These are phyloP conservation scores for Oasisia sp. DNA, from an alignment of 2,888 invertebrate species.

Conservation along the genomic window DNA sequence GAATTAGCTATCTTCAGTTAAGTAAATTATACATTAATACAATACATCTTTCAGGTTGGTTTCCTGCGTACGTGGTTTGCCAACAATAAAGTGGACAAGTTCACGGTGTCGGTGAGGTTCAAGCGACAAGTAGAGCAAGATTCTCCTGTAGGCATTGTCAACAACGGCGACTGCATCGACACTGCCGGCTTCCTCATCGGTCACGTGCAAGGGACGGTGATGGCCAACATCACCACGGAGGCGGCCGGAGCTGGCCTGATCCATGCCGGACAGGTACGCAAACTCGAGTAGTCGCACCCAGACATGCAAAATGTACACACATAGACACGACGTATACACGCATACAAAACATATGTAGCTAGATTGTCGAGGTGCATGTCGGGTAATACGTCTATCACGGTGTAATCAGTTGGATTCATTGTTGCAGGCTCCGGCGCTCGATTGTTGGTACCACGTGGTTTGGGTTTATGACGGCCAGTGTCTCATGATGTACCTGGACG, in stretches of 20 bases:
- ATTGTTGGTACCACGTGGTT: neutral
- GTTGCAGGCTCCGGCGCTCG: neutral
- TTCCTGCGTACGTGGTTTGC: constrained; percentile 17
- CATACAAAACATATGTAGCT: no score
- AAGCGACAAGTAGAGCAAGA: neutral
- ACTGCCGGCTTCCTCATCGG: neutral
- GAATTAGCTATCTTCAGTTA: neutral
- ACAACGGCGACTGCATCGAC: neutral
- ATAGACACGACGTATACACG: no score
- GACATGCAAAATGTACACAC: neutral
- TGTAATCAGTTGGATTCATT: neutral
- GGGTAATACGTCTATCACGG: neutral
- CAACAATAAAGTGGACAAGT: constrained; percentile 21
- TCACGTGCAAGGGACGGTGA: neutral
- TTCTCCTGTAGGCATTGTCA: neutral
- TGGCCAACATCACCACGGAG: neutral
- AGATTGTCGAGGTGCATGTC: neutral
- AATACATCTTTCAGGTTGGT: neutral
- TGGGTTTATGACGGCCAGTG: neutral
- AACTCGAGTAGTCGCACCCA: neutral
- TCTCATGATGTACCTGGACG: neutral
- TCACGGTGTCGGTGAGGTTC: constrained; percentile 17
- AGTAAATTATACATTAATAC: no score
- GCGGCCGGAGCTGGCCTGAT: neutral
- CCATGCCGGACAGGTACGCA: neutral